These are phyloP conservation scores for Lucinisca nassula DNA, from an alignment of 2,888 invertebrate genomes.

Conservation along the genomic window DNA sequence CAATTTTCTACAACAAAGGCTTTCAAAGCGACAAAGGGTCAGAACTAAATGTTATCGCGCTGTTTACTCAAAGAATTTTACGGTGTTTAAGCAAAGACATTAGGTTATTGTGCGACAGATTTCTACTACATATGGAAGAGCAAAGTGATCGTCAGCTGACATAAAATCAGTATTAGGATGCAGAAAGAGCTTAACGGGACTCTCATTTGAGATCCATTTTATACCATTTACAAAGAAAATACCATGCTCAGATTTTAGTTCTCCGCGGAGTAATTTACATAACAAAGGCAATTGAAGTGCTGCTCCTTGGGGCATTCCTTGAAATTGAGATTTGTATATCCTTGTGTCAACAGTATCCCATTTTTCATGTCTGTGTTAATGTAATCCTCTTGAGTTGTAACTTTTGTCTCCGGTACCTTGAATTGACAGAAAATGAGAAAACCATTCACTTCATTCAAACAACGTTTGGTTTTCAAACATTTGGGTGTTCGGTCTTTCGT, in stretches of 20 bases:
- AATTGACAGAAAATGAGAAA: slow-evolving; percentile 9
- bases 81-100: slow-evolving; percentile 60
- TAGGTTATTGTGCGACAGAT: slow-evolving; percentile 69
- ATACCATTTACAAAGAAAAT: slow-evolving; percentile 63
- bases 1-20: background rate
- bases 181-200: slow-evolving; percentile 60
- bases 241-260: slow-evolving; percentile 52
- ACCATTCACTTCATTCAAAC: slow-evolving; percentile 3
- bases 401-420: background rate
- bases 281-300: slow-evolving; percentile 58
- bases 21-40: background rate
- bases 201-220: slow-evolving; percentile 54
- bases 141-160: slow-evolving; percentile 61
- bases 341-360: slow-evolving; percentile 32
- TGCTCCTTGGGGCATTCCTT: slow-evolving; percentile 50
- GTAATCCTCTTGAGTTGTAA: background rate
- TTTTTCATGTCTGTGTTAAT: slow-evolving; percentile 35
- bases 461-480: background rate
- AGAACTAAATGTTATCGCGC: background rate
- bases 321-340: slow-evolving; percentile 31
- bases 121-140: slow-evolving; percentile 62
- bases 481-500: background rate
- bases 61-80: slow-evolving; percentile 17
- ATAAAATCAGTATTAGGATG: slow-evolving; percentile 71
- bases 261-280: slow-evolving; percentile 57